Conservation (phyloP, 2,888 invertebrate genomes). For the Dichetophora obliterata region DNA sequence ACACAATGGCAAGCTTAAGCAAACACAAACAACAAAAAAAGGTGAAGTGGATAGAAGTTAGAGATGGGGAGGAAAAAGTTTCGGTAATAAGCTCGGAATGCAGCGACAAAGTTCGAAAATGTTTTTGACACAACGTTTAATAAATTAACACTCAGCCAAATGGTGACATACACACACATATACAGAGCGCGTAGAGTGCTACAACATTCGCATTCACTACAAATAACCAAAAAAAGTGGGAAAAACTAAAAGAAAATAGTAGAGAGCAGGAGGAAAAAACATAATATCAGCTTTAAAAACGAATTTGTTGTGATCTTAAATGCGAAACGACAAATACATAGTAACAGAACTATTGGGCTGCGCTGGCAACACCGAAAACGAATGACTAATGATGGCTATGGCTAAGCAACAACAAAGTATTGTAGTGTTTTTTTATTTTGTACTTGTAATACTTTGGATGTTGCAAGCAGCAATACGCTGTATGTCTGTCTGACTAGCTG, state of each 20-base stretch:
- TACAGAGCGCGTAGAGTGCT: not conserved
- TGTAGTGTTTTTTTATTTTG: too few species aligned
- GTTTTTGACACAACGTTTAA: constrained; percentile 6
- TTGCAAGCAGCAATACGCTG: not conserved
- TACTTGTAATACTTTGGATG: too few species aligned
- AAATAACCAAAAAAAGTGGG: not conserved
- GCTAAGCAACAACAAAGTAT: not conserved
- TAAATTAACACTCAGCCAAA: constrained; percentile 18
- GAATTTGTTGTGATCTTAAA: not conserved
- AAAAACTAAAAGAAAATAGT: too few species aligned
- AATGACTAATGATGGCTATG: not conserved
- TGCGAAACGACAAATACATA: not conserved
- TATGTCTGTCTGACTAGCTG: not conserved
- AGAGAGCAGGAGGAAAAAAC: too few species aligned
- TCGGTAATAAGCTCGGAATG: not conserved
- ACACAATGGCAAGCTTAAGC: not conserved
- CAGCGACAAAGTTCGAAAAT: constrained; percentile 14
- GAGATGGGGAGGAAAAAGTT: not conserved
- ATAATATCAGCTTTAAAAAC: not conserved
- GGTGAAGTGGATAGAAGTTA: not conserved
- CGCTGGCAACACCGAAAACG: constrained; percentile 3
- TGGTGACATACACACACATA: not conserved
- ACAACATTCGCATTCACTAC: constrained; percentile 20
- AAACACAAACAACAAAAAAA: not conserved
- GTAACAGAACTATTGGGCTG: not conserved